Evolutionary conservation across 2,113 vertebrate species (phyloP).

Genomic region (Gadus chalcogrammus): DNA sequence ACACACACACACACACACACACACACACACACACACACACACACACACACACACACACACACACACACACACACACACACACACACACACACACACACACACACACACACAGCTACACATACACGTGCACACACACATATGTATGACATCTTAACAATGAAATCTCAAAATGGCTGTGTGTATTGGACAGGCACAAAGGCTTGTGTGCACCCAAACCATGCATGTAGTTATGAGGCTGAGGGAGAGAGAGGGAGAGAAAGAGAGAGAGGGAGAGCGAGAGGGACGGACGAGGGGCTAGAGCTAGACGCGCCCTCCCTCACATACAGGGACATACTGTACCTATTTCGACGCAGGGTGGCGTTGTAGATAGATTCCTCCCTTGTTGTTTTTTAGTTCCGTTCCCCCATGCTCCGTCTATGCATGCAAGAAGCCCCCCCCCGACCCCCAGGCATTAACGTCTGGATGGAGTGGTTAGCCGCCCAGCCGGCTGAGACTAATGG

Average conservation of each 20-base stretch:
- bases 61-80: no score
- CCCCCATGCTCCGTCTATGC: constrained; percentile 46
- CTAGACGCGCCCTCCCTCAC: constrained; percentile 20
- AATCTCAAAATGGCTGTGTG: no score
- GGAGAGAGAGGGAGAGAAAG: not conserved
- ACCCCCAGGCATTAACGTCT: constrained; percentile 30
- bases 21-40: no score
- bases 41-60: no score
- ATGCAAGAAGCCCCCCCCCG: constrained; percentile 40
- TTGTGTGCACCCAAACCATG: no score
- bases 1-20: no score
- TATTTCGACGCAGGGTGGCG: not conserved
- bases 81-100: no score
- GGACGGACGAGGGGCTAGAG: not conserved
- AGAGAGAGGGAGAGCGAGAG: constrained; percentile 2
- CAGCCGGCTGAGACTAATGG: constrained; percentile 52
- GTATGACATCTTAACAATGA: no score
- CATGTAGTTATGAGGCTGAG: no score
- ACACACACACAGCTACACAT: no score
- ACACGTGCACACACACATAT: no score
- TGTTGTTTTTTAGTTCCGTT: constrained; percentile 44
- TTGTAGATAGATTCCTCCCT: constrained; percentile 26
- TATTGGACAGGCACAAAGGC: no score
- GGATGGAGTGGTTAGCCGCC: constrained; percentile 55
- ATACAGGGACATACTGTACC: not conserved